Percentiles rank a stretch among this genome's conserved stretches.
Conservation (phyloP, 2,797 vertebrate species). For the Spea hammondii region DNA sequence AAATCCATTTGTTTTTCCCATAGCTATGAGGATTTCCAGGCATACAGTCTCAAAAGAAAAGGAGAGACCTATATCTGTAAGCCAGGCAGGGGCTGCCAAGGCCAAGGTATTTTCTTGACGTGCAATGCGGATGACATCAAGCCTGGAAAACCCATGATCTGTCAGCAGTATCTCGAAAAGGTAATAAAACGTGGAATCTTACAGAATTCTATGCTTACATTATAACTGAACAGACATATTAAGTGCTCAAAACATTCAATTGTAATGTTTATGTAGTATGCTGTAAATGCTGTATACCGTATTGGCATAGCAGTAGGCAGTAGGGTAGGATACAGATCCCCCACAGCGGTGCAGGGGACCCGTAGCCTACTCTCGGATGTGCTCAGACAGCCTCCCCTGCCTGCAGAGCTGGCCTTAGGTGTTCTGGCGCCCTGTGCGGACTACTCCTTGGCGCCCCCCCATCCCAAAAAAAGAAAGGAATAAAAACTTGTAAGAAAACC, state of each 20-base stretch:
- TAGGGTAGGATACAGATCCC: too few relatives aligned
- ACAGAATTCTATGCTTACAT: not conserved
- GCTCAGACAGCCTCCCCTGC: too few relatives aligned
- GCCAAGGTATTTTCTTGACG: constrained; percentile 67
- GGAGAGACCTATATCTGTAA: constrained; percentile 69
- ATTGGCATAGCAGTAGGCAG: too few relatives aligned
- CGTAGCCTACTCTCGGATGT: too few relatives aligned
- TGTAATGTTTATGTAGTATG: too few relatives aligned
- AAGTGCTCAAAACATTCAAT: not conserved
- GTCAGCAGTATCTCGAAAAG: constrained; percentile 76
- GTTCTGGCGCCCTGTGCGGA: too few relatives aligned
- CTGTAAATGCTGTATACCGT: too few relatives aligned
- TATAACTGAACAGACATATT: not conserved
- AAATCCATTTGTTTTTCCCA: not conserved
- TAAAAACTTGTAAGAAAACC: too few relatives aligned
- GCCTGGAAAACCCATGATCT: constrained; percentile 73
- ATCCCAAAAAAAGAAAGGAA: too few relatives aligned
- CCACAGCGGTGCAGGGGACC: too few relatives aligned
- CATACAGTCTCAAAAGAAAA: constrained; percentile 60
- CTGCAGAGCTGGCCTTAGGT: too few relatives aligned
- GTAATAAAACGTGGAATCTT: constrained; percentile 50
- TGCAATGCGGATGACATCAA: constrained; percentile 65
- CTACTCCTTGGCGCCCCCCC: too few relatives aligned
- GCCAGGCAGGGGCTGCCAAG: constrained; percentile 67
- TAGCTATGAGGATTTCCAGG: constrained; percentile 71